Evolutionary conservation across 1,140 invertebrate genomes (phyloP), one percentile per base, ranked within the genome.

Genomic region (Aphaenogaster ashmeadi): DNA sequence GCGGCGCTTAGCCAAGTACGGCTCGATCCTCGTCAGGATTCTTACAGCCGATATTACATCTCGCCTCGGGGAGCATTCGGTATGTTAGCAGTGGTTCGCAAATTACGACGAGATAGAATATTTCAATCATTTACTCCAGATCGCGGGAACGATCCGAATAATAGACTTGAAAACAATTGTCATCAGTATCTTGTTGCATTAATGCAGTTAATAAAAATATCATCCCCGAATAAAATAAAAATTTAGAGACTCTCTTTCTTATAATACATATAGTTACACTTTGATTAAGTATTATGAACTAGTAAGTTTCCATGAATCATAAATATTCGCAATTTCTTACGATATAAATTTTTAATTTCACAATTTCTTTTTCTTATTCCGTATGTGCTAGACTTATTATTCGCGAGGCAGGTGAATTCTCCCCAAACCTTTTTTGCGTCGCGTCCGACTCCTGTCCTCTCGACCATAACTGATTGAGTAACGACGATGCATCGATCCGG

Each of bases 1-100:
- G 80, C 74, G 83, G 64, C 77, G 66, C 58, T 77, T 67, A 77
- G 56, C 56, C 56, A 36, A n/a, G 56, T 75, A 69, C 56, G 52
- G 71, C 78, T 47, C 66, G 79, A 87, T 84, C 47, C 86, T 87
- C 79, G 58, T 74, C 79, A 27, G 80, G 47, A 84, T 84, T 84
- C 86, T 90, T 62, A 64, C 85, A 71, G 85, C 66, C 88, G 88
- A 89, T 84, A 89, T 87, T 90, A 89, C 88, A 15, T 66, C 72
- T 87, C 88, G 88, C 88, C 85, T 89, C 89, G 77, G 86, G 78
- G 36, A 38, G 54, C 47, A 84, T 89, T 71, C 50, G 38, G 62
- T 58, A 72, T 79, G 47, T 89, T 78, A 66, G 66, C 89, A 90
- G 86, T 89, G 89, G 89, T 90, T 90, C 89, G 88, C 89, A 90